Conservation (phyloP, 2,888 invertebrate genomes). For the Oscheius sp. region DNA sequence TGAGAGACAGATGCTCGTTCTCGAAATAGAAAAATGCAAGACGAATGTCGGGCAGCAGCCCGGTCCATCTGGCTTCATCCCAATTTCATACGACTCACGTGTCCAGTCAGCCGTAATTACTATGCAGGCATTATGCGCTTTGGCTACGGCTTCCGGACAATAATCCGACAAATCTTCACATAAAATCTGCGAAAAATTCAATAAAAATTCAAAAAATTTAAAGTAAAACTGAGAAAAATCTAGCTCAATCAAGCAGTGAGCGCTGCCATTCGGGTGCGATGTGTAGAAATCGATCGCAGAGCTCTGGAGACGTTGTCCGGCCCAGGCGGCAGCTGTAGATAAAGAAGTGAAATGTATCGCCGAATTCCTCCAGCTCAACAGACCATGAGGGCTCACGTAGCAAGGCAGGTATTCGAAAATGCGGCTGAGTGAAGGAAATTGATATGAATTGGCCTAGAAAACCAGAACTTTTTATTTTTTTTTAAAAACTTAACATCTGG, state of each 20-base stretch:
- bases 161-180: not conserved
- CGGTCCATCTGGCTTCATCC: constrained; percentile 24
- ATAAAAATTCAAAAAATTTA: constrained; percentile 2
- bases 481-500: constrained; percentile 46
- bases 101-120: constrained; percentile 12
- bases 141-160: constrained; percentile 5
- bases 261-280: constrained; percentile 32
- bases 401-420: constrained; percentile 71
- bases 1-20: no score
- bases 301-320: constrained; percentile 24
- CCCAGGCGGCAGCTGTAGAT: constrained; percentile 54
- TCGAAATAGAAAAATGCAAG: no score
- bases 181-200: not conserved
- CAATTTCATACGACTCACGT: constrained; percentile 19
- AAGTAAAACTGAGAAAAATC: constrained; percentile 1
- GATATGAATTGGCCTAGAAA: constrained; percentile 51
- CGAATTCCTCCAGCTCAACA: constrained; percentile 54
- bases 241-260: not conserved
- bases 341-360: constrained; percentile 59
- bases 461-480: not conserved
- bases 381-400: constrained; percentile 51
- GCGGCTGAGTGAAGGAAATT: constrained; percentile 73
- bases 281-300: constrained; percentile 31
- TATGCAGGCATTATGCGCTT: no score
- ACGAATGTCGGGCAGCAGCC: no score